Percentiles rank a stretch among this genome's conserved stretches.
phyloP scores from a whole-genome alignment of 2,113 vertebrate genomes.

The Osmerus mordax region DNA sequence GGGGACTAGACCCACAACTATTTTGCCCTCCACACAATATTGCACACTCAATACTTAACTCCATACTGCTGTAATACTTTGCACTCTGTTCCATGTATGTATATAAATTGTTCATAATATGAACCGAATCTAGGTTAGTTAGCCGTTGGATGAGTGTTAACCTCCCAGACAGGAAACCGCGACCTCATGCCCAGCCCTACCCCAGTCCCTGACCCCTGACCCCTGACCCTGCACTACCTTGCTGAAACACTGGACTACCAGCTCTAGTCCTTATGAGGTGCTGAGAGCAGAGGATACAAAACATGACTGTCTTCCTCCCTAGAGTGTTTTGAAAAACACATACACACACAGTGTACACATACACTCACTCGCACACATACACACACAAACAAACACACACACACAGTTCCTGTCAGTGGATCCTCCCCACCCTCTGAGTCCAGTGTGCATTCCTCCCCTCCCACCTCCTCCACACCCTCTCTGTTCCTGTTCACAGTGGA shows the following conservation, averaged over 20 bases:
- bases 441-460: constrained; percentile 52
- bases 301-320: constrained; percentile 36
- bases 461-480: constrained; percentile 59
- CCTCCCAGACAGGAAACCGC: not conserved
- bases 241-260: constrained; percentile 1
- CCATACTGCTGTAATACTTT: not conserved
- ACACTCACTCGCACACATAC: constrained; percentile 14
- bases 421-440: constrained; percentile 25
- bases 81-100: not conserved
- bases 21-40: too few species aligned
- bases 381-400: constrained; percentile 1
- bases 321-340: constrained; percentile 10
- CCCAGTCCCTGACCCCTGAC: constrained; percentile 17
- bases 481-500: constrained; percentile 45
- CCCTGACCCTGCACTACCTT: not conserved
- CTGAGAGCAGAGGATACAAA: constrained; percentile 44
- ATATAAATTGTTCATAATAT: not conserved
- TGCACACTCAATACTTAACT: too few species aligned
- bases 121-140: too few species aligned
- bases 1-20: too few species aligned
- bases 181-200: too few species aligned
- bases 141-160: too few species aligned
- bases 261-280: constrained; percentile 25
- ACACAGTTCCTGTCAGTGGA: constrained; percentile 17
- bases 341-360: constrained; percentile 5